These are phyloP conservation scores for Ditylenchus dipsaci DNA, from an alignment of 1,140 invertebrate genomes.

Conservation along the genomic window DNA sequence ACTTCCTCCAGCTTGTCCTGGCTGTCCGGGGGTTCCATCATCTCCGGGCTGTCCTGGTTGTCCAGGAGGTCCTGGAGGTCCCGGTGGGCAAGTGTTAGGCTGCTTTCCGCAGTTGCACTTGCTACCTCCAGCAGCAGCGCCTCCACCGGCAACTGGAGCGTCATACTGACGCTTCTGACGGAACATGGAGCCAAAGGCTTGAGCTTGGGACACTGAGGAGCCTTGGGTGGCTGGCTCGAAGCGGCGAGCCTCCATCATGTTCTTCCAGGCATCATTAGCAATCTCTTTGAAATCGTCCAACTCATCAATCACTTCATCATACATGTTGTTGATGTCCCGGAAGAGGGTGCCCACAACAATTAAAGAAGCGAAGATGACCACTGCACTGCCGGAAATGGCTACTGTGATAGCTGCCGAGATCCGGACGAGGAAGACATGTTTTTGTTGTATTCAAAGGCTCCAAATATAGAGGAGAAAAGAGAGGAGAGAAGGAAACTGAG, in stretches of 20 bases:
- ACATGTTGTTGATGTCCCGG: conserved; percentile 33
- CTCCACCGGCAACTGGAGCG: not conserved
- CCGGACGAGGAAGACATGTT: not conserved
- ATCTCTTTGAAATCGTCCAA: conserved; percentile 38
- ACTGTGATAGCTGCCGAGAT: conserved; percentile 5
- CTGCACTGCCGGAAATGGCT: conserved; percentile 18
- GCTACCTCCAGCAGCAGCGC: not conserved
- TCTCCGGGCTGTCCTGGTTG: conserved; percentile 24
- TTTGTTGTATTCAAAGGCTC: not conserved
- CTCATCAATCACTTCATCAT: conserved; percentile 33
- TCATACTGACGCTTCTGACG: conserved; percentile 9
- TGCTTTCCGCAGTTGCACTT: conserved; percentile 32
- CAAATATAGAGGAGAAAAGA: too few species aligned
- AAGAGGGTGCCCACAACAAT: conserved; percentile 31
- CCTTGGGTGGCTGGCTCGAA: not conserved
- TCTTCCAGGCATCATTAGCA: conserved; percentile 44
- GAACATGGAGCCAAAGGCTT: conserved; percentile 2
- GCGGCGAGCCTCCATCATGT: conserved; percentile 38
- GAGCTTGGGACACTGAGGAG: not conserved
- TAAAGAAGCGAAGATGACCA: conserved; percentile 29
- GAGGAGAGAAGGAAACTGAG: too few species aligned
- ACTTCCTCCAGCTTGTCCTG: not conserved
- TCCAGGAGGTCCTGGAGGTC: conserved; percentile 23
- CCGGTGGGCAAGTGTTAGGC: conserved; percentile 33
- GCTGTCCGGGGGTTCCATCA: conserved; percentile 4